Percentiles rank a stretch among this genome's conserved stretches.
These are phyloP conservation scores for Bubalus kerabau DNA, from an alignment of 2,113 vertebrate species.

Conservation along the genomic window DNA sequence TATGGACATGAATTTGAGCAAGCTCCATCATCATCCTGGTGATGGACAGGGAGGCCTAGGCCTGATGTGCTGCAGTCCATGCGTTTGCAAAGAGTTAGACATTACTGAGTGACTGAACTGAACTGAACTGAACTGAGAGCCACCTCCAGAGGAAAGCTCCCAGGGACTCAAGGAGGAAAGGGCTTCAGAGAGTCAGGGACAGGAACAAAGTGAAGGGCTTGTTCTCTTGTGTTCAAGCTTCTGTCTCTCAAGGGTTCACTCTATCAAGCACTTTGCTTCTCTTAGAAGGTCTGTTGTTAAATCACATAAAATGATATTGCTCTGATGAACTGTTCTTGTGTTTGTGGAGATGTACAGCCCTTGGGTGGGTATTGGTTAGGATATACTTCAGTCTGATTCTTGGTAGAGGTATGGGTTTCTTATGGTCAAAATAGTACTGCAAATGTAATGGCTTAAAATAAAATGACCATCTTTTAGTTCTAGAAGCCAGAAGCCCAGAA, in stretches of 20 bases:
- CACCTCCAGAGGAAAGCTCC: not conserved
- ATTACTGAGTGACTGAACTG: not conserved
- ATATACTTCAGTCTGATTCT: not conserved
- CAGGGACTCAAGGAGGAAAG: not conserved
- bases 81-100: not conserved
- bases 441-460: not conserved
- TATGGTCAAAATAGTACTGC: not conserved
- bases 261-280: not conserved
- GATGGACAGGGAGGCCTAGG: not conserved
- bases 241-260: not conserved
- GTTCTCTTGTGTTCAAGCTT: not conserved
- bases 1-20: not conserved
- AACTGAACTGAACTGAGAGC: not conserved
- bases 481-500: not conserved
- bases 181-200: not conserved
- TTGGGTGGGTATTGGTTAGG: not conserved
- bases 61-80: not conserved
- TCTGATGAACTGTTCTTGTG: not conserved
- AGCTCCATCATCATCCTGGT: not conserved
- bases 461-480: not conserved
- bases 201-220: not conserved
- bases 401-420: not conserved
- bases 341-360: not conserved
- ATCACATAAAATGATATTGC: not conserved
- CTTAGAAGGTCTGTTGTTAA: not conserved